These are phyloP conservation scores for Pagrus major DNA, from an alignment of 2,113 vertebrate genomes.

Conservation along the genomic window DNA sequence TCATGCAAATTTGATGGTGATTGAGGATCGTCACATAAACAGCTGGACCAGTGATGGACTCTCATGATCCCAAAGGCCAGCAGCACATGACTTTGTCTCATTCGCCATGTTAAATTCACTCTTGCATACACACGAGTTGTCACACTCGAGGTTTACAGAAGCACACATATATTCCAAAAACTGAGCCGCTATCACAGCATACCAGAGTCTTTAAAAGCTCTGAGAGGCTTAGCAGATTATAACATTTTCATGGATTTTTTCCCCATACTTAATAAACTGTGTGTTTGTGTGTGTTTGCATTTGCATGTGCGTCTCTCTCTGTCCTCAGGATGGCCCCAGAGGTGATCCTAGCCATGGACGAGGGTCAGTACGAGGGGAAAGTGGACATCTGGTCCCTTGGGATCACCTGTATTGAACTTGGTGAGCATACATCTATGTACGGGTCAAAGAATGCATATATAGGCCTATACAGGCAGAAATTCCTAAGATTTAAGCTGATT, in stretches of 20 bases:
- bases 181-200: constrained; percentile 66
- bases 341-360: constrained; percentile 99
- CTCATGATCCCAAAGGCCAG: constrained; percentile 1
- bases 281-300: constrained; percentile 22
- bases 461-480: background rate
- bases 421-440: constrained; percentile 81
- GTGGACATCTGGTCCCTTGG: constrained; percentile 98
- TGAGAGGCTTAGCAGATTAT: constrained; percentile 75
- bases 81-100: constrained; percentile 27
- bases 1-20: constrained; percentile 29
- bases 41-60: constrained; percentile 32
- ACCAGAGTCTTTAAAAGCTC: constrained; percentile 70
- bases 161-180: constrained; percentile 47
- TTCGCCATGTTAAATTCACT: constrained; percentile 13
- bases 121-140: background rate
- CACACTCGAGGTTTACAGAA: constrained; percentile 34
- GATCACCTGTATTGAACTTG: constrained; percentile 98
- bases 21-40: constrained; percentile 26
- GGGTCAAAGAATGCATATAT: background rate
- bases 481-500: background rate
- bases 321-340: constrained; percentile 96
- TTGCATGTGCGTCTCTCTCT: constrained; percentile 40
- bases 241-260: constrained; percentile 63
- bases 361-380: constrained; percentile 98
- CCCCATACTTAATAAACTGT: constrained; percentile 45